These are phyloP conservation scores for Antigone vipio DNA, from an alignment of 2,113 vertebrate species.

Conservation along the genomic window DNA sequence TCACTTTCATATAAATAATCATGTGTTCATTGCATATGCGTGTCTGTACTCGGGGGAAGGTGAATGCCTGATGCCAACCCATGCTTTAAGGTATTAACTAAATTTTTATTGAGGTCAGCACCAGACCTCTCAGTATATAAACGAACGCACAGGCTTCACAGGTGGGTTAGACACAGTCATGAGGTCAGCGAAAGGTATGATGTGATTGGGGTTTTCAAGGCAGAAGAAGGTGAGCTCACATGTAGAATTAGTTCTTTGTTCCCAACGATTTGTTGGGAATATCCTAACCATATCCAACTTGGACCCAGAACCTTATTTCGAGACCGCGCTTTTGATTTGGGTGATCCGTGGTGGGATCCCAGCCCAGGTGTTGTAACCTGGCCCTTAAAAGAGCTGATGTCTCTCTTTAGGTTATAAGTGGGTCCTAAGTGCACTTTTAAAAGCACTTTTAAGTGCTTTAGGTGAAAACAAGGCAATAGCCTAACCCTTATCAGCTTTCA, in stretches of 20 bases:
- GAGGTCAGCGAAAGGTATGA: not conserved
- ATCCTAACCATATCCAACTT: not conserved
- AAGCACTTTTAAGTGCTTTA: not conserved
- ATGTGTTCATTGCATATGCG: not conserved
- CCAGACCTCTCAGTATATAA: not conserved
- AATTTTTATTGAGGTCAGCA: not conserved
- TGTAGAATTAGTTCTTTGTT: not conserved
- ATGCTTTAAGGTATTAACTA: not conserved
- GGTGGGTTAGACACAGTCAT: not conserved
- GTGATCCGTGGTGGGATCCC: not conserved
- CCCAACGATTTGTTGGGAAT: not conserved
- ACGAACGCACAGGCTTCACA: not conserved
- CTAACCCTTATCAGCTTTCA: not conserved
- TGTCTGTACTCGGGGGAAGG: not conserved
- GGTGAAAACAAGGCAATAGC: not conserved
- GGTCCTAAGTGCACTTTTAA: accelerated
- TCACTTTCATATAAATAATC: not conserved
- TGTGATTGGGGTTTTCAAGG: not conserved
- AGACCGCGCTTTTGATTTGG: not conserved
- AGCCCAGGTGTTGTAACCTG: not conserved
- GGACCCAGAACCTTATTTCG: not conserved
- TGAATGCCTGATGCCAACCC: not conserved
- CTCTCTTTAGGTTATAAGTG: not conserved
- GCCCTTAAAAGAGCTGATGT: not conserved
- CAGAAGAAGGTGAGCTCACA: not conserved